Base-by-base conservation (phyloP, 2,888 invertebrate genomes). In the Diaperis boleti region DNA sequence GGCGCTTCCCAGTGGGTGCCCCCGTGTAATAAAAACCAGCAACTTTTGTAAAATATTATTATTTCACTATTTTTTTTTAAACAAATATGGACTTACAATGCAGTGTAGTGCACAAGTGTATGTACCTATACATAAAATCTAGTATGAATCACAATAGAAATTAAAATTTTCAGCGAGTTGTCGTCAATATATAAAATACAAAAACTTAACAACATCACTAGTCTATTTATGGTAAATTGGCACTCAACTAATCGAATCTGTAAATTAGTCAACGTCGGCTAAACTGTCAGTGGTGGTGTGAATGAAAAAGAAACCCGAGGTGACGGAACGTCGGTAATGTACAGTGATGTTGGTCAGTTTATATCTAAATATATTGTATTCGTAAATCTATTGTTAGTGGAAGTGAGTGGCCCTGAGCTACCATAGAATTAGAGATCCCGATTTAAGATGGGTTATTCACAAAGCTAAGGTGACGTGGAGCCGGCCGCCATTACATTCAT, bases 371-470 rank as follows among this genome's bases (percentile, higher is more conserved):
- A 65, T 67, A 71, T 66, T 69, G 64, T 57, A 37, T 47, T 11
- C 26, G 13, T 47, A 70, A 67, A 67, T 66, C 71, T 81, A 81
- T 80, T 79, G 78, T 78, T 78, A 79, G 75, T 81, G 80, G 79
- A 81, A 81, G 80, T 82, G 80, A 80, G 79, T 80, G 79, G 75
- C 81, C 82, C 82, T 82, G 82, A 82, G 82, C 81, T 82, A 82
- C 81, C 80, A 79, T 76, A 70, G 68, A 69, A 69, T 68, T 62
- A 64, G 56, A 57, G 57, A 61, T 61, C 61, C 61, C 60, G 35
- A 37, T 62, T 55, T 29, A 26, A 47, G 54, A 52, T 52, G 54
- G 54, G 31, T 47, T 39, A 14, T 44, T 49, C 37, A 50, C 45
- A 37, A 39, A 55, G 55, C 55, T 55, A 42, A 37, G 20, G 54